These are phyloP conservation scores for Zalophus californianus DNA, from an alignment of 2,797 vertebrate genomes.

Conservation along the genomic window DNA sequence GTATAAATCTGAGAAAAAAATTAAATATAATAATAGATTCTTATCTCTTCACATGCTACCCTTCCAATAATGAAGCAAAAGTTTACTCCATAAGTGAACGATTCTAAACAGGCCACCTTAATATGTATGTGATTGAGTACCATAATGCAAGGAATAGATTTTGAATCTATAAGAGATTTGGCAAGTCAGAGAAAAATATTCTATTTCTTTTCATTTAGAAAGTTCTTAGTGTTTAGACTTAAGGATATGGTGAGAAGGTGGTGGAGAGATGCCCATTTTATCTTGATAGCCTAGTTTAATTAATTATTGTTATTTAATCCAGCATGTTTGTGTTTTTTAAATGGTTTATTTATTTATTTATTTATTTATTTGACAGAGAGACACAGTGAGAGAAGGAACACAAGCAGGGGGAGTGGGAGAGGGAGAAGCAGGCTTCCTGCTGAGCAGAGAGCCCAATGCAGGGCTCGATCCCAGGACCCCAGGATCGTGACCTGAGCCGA, in stretches of 20 bases:
- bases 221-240: background rate
- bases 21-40: background rate
- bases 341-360: too few relatives aligned
- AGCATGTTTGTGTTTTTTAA: background rate
- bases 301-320: constrained; percentile 1
- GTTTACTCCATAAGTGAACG: background rate
- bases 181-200: constrained; percentile 25
- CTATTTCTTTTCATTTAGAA: constrained; percentile 36
- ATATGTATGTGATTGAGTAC: background rate
- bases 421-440: too few relatives aligned
- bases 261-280: background rate
- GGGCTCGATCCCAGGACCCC: too few relatives aligned
- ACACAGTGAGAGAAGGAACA: too few relatives aligned
- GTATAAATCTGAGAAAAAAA: background rate
- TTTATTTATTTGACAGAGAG: too few relatives aligned
- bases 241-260: background rate
- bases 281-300: background rate
- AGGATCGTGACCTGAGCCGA: too few relatives aligned
- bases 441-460: too few relatives aligned
- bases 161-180: background rate
- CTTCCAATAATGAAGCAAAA: background rate
- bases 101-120: background rate
- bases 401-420: too few relatives aligned
- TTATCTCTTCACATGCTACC: background rate
- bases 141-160: background rate